Evolutionary conservation across 2,888 invertebrate genomes (phyloP), one percentile per base, ranked within the genome.

Genomic region (Ethmia dodecea): DNA sequence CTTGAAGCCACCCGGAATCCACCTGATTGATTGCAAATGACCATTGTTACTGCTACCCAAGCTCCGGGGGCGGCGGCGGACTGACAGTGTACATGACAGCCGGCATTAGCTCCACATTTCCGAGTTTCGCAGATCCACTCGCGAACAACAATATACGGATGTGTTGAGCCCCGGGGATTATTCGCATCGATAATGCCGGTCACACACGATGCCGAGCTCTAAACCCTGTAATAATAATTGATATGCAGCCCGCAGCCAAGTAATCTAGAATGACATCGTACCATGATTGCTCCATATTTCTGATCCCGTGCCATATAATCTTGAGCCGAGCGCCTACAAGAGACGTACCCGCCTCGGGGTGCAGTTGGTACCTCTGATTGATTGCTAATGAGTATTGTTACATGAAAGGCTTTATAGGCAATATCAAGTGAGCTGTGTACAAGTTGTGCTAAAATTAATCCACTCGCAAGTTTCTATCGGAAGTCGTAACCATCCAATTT

Each of bases 21-120:
- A 55, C 56, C 57, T 69, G 77, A 83, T 83, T 80, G 83, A 81
- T 80, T 78, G 78, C 74, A 72, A 79, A 80, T 76, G 66, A 72
- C 73, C 69, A 76, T 79, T 73, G 76, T 79, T 80, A 74, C 61
- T 63, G 64, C 71, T 74, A 71, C 68, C 62, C 66, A 66, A 74
- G 25, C 54, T 60, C 76, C 60, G 43, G 53, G 43, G 71, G 72
- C 69, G 36, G 9, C 30, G 28, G 13, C 43, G 45, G 55, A 46
- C 62, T 63, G 70, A 69, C 74, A 67, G 58, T 57, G 54, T 55
- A 65, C 68, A 72, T 72, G 71, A 73, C 64, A 54, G 55, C 60
- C 49, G 49, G 57, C 60, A 67, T 72, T 68, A 68, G 51, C 58
- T 60, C 60, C 52, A 68, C 68, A 68, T 66, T 66, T 65, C 56